Percentiles rank a stretch among this genome's conserved stretches.
Evolutionary conservation across 1,140 invertebrate species (phyloP).

Genomic region (Caerostris darwini): DNA sequence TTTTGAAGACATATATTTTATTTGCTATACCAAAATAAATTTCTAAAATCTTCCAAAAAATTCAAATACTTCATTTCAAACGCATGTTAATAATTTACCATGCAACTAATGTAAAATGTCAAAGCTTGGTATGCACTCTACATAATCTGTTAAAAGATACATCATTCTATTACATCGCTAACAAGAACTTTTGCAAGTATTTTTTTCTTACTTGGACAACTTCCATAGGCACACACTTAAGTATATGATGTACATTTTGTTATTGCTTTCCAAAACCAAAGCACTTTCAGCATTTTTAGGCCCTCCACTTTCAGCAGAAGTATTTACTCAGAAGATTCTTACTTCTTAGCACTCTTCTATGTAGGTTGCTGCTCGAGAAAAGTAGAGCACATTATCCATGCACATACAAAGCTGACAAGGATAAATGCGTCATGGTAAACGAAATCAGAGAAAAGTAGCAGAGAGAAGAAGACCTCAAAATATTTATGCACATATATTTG

Average conservation of each 20-base stretch:
- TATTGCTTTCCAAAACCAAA: neutral
- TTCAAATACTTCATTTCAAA: too few species aligned
- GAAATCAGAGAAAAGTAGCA: conserved; percentile 35
- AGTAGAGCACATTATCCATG: conserved; percentile 44
- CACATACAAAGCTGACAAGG: conserved; percentile 38
- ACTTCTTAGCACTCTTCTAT: neutral
- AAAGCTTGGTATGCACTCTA: neutral
- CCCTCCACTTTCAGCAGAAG: neutral
- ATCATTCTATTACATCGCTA: neutral
- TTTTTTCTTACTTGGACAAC: neutral
- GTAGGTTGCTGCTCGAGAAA: neutral
- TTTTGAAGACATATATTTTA: too few species aligned
- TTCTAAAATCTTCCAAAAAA: too few species aligned
- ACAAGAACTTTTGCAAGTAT: neutral
- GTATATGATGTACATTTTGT: neutral
- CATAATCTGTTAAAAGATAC: neutral
- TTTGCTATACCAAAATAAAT: too few species aligned
- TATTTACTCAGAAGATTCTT: conserved; percentile 24
- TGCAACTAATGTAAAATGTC: too few species aligned
- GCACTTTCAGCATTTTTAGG: neutral
- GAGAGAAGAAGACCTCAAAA: conserved; percentile 29
- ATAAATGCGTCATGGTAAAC: conserved; percentile 59
- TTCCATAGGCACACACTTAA: conserved; percentile 1
- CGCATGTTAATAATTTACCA: too few species aligned
- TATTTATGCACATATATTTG: conserved; percentile 58